These are phyloP conservation scores for Trichonephila clavipes DNA, from an alignment of 1,140 invertebrate species.

Conservation along the genomic window DNA sequence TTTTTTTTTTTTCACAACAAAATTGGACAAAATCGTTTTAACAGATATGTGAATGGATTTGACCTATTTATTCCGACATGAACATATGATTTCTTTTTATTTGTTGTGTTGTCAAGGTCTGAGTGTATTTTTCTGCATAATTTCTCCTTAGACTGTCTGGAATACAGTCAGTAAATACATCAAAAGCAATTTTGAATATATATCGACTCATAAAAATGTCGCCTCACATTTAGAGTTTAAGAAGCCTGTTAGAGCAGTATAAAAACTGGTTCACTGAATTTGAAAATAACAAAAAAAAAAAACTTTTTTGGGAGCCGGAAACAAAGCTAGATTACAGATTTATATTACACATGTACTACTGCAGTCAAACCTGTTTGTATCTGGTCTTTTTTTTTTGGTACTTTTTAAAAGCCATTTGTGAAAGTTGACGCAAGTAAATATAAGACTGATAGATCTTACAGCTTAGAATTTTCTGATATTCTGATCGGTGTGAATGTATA, in stretches of 20 bases:
- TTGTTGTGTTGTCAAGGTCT: not conserved
- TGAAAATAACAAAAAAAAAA: too few relatives aligned
- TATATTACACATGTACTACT: too few relatives aligned
- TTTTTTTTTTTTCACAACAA: not conserved
- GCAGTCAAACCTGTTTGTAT: too few relatives aligned
- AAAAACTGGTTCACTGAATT: not conserved
- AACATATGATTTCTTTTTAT: not conserved
- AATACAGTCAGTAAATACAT: not conserved
- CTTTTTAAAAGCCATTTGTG: too few relatives aligned
- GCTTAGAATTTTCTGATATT: too few relatives aligned
- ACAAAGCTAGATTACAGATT: too few relatives aligned
- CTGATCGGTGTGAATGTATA: too few relatives aligned
- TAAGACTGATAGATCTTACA: too few relatives aligned
- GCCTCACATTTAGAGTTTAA: not conserved
- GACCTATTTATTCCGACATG: not conserved
- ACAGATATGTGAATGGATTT: not conserved
- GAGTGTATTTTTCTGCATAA: not conserved
- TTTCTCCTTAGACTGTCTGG: not conserved
- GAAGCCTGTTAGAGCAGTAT: not conserved
- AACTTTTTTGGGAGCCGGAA: too few relatives aligned
- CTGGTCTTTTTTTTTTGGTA: too few relatives aligned
- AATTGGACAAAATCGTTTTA: not conserved
- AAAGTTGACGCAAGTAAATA: too few relatives aligned
- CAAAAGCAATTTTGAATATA: not conserved
- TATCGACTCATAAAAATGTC: constrained; percentile 6